Conservation (phyloP, 2,888 invertebrate genomes). For the Zaprionus obscuricornis region DNA sequence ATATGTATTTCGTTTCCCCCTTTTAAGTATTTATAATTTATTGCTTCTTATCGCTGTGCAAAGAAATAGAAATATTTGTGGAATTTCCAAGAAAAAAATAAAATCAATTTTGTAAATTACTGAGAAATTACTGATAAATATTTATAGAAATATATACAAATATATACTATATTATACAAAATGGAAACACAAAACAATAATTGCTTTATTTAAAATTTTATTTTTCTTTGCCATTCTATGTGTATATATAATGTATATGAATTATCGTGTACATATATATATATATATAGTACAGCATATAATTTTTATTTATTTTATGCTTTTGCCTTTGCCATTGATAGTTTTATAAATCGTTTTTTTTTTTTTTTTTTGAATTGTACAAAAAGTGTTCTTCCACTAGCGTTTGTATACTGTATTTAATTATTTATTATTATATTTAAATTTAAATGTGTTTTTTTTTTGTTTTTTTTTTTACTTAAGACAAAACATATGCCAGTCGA, state of each 20-base stretch:
- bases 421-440: constrained; percentile 14
- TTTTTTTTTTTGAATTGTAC: constrained; percentile 26
- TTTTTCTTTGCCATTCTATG: constrained; percentile 40
- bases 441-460: constrained; percentile 16
- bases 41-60: too few relatives aligned
- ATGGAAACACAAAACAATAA: constrained; percentile 1
- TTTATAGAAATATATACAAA: neutral
- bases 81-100: neutral
- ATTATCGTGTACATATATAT: constrained; percentile 29
- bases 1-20: too few relatives aligned
- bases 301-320: neutral
- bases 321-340: neutral
- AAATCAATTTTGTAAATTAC: too few relatives aligned
- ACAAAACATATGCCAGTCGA: constrained; percentile 52
- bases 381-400: constrained; percentile 31
- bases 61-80: too few relatives aligned
- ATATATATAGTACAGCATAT: constrained; percentile 59
- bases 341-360: neutral
- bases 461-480: constrained; percentile 46
- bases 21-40: too few relatives aligned
- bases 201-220: constrained; percentile 58
- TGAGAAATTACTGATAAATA: constrained; percentile 1
- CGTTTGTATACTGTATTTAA: constrained; percentile 11
- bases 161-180: neutral
- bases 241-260: constrained; percentile 37